Evolutionary conservation across 2,797 vertebrate genomes (phyloP), one percentile per base, ranked within the genome.

Genomic region (Gouania willdenowi): DNA sequence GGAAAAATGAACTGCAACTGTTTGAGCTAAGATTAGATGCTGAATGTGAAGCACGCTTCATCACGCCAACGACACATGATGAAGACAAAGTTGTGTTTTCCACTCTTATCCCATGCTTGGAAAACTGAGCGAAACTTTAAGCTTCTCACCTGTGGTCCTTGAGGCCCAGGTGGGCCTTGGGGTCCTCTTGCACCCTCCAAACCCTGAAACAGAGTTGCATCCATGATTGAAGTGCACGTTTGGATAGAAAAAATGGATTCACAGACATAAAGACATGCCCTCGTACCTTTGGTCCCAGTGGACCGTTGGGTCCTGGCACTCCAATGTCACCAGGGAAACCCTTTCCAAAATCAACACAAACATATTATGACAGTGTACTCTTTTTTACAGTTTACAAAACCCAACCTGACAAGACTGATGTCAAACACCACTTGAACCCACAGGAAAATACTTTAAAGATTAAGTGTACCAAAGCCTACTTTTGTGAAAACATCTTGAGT

Each of bases 271-370:
- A 19, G 9, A 35, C 35, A 15, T 27, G 12, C 7, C 21, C 4
- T 5, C 23, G 61, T 92, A 98, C 97, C 94, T 97, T 96, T 62
- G 83, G 87, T 77, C 96, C 96, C 68, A 90, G 91, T 36, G 91
- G 93, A 57, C 96, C 95, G 11, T 99, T 99, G 15, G 91, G 87
- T 41, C 96, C 96, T 60, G 96, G 97, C 44, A 88, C 51, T 26
- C 97, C 97, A 58, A 99, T 99, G 77, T 98, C 95, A 62, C 97
- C 97, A 22, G 97, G n/a, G 97, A 87, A 98, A 99, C 21, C 97
- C 97, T 97, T 98, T 67, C 49, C 30, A 71, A 77, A 83, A 63
- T 43, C 6, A 70, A 47, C 1, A 26, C 4, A 47, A 8, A 59
- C 5, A 23, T 7, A 19, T 16, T 21, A 6, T 27, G 17, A 21